Conservation (phyloP, 2,113 vertebrate species). For the Tor tambroides region DNA sequence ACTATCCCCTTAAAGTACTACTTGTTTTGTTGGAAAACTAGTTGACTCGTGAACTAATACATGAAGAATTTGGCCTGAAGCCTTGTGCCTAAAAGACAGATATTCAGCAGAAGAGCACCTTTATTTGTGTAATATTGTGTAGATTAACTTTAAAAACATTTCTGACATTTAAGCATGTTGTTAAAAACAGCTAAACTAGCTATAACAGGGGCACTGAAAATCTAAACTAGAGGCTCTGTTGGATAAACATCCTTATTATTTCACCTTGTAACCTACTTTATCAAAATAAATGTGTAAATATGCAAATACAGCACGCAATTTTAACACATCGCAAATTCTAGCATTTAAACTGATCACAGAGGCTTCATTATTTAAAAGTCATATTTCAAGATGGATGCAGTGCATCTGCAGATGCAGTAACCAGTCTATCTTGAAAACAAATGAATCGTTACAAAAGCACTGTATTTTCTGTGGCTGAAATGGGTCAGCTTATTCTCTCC, state of each 20-base stretch:
- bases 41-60: neutral
- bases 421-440: neutral
- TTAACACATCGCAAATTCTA: neutral
- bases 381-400: neutral
- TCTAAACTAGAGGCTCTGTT: neutral
- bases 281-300: neutral
- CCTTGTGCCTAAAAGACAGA: neutral
- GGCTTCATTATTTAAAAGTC: neutral
- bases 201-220: neutral
- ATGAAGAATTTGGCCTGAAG: neutral
- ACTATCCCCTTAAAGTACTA: neutral
- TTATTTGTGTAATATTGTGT: neutral
- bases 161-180: neutral
- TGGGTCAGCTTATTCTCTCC: constrained; percentile 67
- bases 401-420: neutral
- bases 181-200: neutral
- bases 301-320: neutral
- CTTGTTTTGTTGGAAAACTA: neutral
- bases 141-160: neutral
- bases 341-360: neutral
- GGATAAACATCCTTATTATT: neutral
- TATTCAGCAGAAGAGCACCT: neutral
- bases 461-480: constrained; percentile 61
- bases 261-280: neutral
- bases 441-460: constrained; percentile 42